These are phyloP conservation scores for Opisthograptis luteolata DNA, from an alignment of 2,888 invertebrate species.

Conservation along the genomic window DNA sequence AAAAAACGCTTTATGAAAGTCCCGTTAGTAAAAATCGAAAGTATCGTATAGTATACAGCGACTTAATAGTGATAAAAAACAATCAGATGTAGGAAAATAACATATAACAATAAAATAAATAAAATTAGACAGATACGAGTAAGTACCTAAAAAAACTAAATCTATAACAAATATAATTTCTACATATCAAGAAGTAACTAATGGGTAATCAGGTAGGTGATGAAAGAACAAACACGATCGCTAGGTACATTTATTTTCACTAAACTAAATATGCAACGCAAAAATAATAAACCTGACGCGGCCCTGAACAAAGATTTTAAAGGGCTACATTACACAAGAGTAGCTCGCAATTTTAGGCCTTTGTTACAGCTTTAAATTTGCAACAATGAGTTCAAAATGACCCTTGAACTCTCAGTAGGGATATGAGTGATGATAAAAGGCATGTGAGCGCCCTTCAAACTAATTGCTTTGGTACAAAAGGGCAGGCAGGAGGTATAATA, in stretches of 20 bases:
- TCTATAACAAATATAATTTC: not conserved
- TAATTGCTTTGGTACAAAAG: conserved; percentile 35
- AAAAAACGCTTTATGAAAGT: not conserved
- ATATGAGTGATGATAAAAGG: conserved; percentile 44
- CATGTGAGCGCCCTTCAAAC: conserved; percentile 37
- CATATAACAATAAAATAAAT: too few species aligned
- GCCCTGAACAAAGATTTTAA: conserved; percentile 17
- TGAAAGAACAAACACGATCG: too few species aligned
- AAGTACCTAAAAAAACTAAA: too few species aligned
- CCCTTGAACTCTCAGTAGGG: conserved; percentile 43
- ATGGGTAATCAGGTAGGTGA: too few species aligned
- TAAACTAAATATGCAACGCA: too few species aligned
- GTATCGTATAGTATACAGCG: too few species aligned
- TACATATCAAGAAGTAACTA: too few species aligned
- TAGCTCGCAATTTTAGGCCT: conserved; percentile 31
- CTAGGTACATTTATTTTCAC: too few species aligned
- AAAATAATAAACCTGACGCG: not conserved
- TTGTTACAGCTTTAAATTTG: conserved; percentile 52
- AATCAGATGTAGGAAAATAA: too few species aligned
- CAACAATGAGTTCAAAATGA: conserved; percentile 51
- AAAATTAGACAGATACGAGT: too few species aligned
- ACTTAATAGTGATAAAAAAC: too few species aligned
- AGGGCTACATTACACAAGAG: conserved; percentile 25
- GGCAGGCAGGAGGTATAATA: conserved; percentile 19
- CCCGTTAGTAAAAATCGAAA: too few species aligned